Evolutionary conservation across 2,113 vertebrate species (phyloP).

Genomic region (Brachyhypopomus gauderio): DNA sequence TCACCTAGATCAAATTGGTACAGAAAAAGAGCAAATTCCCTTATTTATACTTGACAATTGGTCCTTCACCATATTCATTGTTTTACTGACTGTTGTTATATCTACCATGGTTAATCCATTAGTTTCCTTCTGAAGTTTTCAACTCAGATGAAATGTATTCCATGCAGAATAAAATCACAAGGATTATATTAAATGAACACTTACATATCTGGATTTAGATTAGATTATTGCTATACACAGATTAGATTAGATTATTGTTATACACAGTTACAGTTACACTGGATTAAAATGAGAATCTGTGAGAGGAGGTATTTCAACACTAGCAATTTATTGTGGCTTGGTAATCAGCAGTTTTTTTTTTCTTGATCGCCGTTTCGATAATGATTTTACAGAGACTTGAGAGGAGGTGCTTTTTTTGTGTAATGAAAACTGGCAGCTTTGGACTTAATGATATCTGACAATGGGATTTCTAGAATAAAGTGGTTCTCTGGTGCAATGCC

Average conservation of each 20-base stretch:
- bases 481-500: conserved; percentile 59
- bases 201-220: too few species aligned
- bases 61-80: too few species aligned
- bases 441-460: conserved; percentile 33
- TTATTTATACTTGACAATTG: neutral
- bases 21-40: neutral
- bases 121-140: too few species aligned
- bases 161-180: conserved; percentile 2
- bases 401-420: conserved; percentile 36
- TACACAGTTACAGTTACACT: too few species aligned
- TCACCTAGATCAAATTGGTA: neutral
- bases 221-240: too few species aligned
- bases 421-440: conserved; percentile 33
- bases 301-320: too few species aligned
- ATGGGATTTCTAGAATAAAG: conserved; percentile 44
- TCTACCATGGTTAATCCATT: too few species aligned
- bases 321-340: neutral
- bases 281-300: too few species aligned
- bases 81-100: too few species aligned
- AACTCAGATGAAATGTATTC: neutral
- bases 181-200: neutral
- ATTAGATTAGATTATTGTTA: too few species aligned
- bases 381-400: neutral
- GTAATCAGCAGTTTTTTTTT: neutral
- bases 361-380: neutral